Evolutionary conservation across 2,888 invertebrate genomes (phyloP).

Genomic region (Polyommatus icarus): DNA sequence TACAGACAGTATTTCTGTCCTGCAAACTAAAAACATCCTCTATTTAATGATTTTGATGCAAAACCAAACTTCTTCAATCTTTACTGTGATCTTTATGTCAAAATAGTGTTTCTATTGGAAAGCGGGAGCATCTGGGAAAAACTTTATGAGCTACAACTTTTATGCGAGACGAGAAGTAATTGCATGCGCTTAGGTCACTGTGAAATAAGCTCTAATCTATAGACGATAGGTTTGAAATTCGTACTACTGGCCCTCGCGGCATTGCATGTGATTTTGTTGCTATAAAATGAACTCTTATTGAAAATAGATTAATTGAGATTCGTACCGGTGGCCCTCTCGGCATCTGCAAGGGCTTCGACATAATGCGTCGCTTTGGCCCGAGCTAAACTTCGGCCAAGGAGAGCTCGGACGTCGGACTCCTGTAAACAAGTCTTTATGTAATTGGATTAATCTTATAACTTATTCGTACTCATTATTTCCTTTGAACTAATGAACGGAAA

Average conservation of each 20-base stretch:
- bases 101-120: not conserved
- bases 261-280: constrained; percentile 59
- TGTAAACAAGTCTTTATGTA: constrained; percentile 40
- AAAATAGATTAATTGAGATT: constrained; percentile 19
- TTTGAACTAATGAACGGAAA: not conserved
- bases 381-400: constrained; percentile 77
- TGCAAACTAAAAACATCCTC: too few species aligned
- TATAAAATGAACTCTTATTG: not conserved
- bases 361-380: constrained; percentile 79
- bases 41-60: not conserved
- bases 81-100: not conserved
- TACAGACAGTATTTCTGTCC: too few species aligned
- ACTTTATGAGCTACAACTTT: constrained; percentile 21
- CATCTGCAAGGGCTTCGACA: constrained; percentile 75
- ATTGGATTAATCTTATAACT: constrained; percentile 28
- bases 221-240: not conserved
- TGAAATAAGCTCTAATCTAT: constrained; percentile 1
- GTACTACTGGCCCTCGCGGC: too few species aligned
- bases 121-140: constrained; percentile 13
- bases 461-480: not conserved
- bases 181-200: not conserved
- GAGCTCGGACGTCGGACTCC: constrained; percentile 71
- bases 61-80: not conserved
- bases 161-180: constrained; percentile 21
- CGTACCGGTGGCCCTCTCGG: constrained; percentile 69